A percentile compares a stretch with the other conserved stretches of the same genome.
Conservation (phyloP, 2,113 vertebrate species). For the Carassius auratus region DNA sequence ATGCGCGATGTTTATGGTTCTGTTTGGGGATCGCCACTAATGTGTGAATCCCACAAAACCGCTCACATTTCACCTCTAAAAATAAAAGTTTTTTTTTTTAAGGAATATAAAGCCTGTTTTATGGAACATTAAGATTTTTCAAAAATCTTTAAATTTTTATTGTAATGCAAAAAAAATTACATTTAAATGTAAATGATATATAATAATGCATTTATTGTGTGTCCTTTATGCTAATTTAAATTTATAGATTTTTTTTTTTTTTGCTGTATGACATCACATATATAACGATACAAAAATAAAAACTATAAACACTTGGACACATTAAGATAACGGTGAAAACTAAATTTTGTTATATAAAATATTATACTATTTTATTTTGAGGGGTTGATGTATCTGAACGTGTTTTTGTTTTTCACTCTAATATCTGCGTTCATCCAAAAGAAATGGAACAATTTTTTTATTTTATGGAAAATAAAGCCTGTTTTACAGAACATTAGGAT, state of each 20-base stretch:
- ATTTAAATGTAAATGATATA: background rate
- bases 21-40: background rate
- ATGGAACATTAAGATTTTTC: background rate
- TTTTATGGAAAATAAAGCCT: too few relatives aligned
- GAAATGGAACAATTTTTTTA: too few relatives aligned
- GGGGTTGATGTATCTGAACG: too few relatives aligned
- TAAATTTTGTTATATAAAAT: background rate
- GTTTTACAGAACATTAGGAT: too few relatives aligned
- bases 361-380: too few relatives aligned
- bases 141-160: too few relatives aligned
- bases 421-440: too few relatives aligned
- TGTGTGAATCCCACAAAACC: background rate
- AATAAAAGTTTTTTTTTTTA: background rate
- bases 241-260: background rate
- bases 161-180: too few relatives aligned
- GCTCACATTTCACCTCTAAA: background rate
- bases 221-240: background rate
- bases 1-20: background rate
- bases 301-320: background rate
- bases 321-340: too few relatives aligned
- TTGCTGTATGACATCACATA: background rate
- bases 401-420: too few relatives aligned
- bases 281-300: background rate
- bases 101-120: background rate
- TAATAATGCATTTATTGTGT: background rate